Evolutionary conservation across 2,113 vertebrate genomes (phyloP), one percentile per base, ranked within the genome.

Genomic region (Pomatorhinus ruficollis): DNA sequence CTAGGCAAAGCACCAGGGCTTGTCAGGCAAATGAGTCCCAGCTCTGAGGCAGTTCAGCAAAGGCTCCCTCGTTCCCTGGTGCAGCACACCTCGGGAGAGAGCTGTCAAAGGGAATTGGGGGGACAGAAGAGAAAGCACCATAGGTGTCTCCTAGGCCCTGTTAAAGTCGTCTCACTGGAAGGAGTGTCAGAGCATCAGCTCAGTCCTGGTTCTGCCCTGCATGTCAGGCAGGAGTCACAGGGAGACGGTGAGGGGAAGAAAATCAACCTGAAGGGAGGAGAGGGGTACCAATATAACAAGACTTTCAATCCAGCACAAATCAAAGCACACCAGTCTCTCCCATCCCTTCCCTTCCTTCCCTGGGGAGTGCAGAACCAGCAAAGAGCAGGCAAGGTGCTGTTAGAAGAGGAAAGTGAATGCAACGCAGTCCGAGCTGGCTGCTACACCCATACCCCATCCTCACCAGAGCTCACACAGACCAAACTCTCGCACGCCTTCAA

Each of bases 341-440:
- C 85, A 81, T 87, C 89, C 94, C 93, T 89, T 95, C 93, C 95
- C 74, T 75, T 93, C 84, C 39, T 90, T 95, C 65, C 92, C 77
- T 35, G 1, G 83, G 79, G 86, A 93, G 77, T 49, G 88, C 77
- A 84, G 94, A 85, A 93, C 76, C 88, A 93, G 92, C 94, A 88
- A 57, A 92, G 78, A 90, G 93, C 90, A 95, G 90, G 92, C 87
- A 92, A 97, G 71, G 93, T 91, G 95, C 91, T 96, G 92, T 95
- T 96, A 97, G 94, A 95, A 92, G n/a, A 89, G 91, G 79, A 90
- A 93, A 95, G 87, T 85, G 84, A 93, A 91, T 50, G 91, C 94
- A 92, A 96, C 40, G 10, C 90, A 87, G 75, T 81, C 76, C 0
- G 5, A 74, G 85, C 78, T 84, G 86, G 88, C 90, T 94, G 95